These are phyloP conservation scores for Drosophila pallidifrons DNA, from an alignment of 1,140 invertebrate species.

Conservation along the genomic window DNA sequence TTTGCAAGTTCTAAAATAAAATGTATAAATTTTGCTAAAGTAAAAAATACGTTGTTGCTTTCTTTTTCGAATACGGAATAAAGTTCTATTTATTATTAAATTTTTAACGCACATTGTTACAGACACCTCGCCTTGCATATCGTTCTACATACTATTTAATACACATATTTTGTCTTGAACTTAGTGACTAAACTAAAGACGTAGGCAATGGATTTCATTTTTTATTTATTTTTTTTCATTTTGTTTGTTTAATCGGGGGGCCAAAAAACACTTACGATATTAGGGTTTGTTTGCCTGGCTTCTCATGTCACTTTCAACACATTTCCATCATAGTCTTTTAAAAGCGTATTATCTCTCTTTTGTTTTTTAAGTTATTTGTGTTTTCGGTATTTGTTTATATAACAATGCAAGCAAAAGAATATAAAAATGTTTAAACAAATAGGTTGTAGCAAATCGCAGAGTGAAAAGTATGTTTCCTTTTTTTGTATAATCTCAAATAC, in stretches of 20 bases:
- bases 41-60: background rate
- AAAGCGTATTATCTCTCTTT: conserved; percentile 49
- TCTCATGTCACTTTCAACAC: conserved; percentile 19
- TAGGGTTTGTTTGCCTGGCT: conserved; percentile 22
- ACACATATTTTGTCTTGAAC: conserved; percentile 79
- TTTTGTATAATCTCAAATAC: conserved; percentile 74
- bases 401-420: conserved; percentile 67
- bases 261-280: conserved; percentile 32
- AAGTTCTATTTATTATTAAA: conserved; percentile 78
- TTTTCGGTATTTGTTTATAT: background rate
- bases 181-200: conserved; percentile 77
- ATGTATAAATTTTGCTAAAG: background rate
- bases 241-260: conserved; percentile 23
- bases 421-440: conserved; percentile 62
- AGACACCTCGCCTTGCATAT: conserved; percentile 61
- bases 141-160: conserved; percentile 79
- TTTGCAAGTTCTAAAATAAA: background rate
- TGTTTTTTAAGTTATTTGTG: background rate
- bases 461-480: conserved; percentile 23
- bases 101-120: conserved; percentile 77
- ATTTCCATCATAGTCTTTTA: conserved; percentile 56
- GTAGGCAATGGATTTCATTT: conserved; percentile 71
- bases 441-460: conserved; percentile 63
- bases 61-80: conserved; percentile 68
- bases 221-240: conserved; percentile 38